Percentiles rank a stretch among this genome's conserved stretches.
Conservation (phyloP, 2,113 vertebrate species). For the Taurulus bubalis region DNA sequence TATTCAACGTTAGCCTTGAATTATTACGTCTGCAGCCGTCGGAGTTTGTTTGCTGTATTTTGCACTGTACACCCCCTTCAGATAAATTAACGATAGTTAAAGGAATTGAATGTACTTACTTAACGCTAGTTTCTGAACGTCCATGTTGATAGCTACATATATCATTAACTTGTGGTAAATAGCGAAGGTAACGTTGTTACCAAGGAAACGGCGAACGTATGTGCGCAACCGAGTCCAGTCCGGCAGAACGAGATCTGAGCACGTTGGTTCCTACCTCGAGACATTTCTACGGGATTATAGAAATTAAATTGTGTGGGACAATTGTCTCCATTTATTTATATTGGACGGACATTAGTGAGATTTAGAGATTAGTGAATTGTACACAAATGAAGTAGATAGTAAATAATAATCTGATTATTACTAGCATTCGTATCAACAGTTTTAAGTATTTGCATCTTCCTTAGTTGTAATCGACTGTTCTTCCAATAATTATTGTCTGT, state of each 20-base stretch:
- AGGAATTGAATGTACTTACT: conserved; percentile 44
- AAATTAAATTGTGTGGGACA: background rate
- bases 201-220: conserved; percentile 76
- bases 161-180: conserved; percentile 1
- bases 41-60: background rate
- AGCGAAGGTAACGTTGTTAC: conserved; percentile 60
- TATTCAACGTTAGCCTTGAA: conserved; percentile 1
- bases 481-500: background rate
- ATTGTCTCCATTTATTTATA: background rate
- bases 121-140: conserved; percentile 51
- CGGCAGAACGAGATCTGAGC: conserved; percentile 29
- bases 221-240: conserved; percentile 27
- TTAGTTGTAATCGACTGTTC: background rate
- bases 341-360: background rate
- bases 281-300: background rate
- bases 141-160: conserved; percentile 62
- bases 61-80: accelerated
- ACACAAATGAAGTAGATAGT: background rate
- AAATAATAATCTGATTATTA: background rate
- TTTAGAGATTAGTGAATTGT: too few species aligned
- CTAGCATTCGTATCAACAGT: background rate
- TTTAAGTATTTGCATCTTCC: too few species aligned
- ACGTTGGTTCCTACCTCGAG: conserved; percentile 62
- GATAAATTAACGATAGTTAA: accelerated
- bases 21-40: background rate